Percentiles rank a stretch among this genome's conserved stretches.
Conservation (phyloP, 2,797 vertebrate species). For the Smutsia gigantea region DNA sequence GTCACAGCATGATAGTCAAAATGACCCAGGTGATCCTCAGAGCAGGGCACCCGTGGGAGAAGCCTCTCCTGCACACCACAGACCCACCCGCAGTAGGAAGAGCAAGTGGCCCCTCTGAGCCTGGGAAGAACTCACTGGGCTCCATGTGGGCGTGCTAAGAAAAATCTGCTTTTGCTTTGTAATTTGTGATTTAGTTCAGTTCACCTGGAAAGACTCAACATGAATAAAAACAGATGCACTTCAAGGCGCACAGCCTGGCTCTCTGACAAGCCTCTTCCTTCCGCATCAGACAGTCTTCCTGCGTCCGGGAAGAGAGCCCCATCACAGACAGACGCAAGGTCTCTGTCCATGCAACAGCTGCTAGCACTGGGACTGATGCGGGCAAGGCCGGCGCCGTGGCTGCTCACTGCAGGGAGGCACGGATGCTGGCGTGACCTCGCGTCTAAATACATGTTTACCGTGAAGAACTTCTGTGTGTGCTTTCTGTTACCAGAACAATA, state of each 20-base stretch:
- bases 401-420: constrained; percentile 11
- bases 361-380: neutral
- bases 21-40: fast-evolving
- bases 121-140: neutral
- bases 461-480: constrained; percentile 60
- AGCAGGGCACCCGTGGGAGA: neutral
- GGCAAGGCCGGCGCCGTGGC: neutral
- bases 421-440: neutral
- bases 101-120: neutral
- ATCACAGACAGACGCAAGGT: neutral
- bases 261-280: constrained; percentile 72
- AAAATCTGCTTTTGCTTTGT: constrained; percentile 74
- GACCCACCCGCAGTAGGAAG: neutral
- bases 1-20: neutral
- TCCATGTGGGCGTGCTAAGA: neutral
- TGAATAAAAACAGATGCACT: constrained; percentile 76
- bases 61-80: neutral
- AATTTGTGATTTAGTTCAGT: constrained; percentile 70
- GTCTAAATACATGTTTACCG: constrained; percentile 65
- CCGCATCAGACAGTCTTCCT: constrained; percentile 59
- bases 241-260: constrained; percentile 37
- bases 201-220: constrained; percentile 83
- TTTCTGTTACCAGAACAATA: constrained; percentile 43
- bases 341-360: constrained; percentile 39
- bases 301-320: neutral